Conservation (phyloP, 2,888 invertebrate species). For the Ennomos quercinarius region DNA sequence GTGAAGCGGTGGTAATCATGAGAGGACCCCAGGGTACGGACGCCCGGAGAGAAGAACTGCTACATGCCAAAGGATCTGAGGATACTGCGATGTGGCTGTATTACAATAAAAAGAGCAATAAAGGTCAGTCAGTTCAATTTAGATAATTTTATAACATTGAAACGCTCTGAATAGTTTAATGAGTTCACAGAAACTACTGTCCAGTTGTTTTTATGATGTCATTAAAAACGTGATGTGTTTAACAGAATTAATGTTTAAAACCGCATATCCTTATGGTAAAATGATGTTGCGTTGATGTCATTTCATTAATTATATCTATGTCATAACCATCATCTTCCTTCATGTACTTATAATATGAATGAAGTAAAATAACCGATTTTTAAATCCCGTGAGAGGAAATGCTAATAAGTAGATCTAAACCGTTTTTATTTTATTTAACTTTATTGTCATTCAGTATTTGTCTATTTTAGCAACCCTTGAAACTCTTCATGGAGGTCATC, state of each 20-base stretch:
- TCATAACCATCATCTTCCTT: no score
- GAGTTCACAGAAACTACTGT: neutral
- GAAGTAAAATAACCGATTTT: no score
- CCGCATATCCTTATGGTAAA: no score
- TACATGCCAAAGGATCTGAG: constrained; percentile 65
- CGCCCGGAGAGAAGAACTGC: constrained; percentile 62
- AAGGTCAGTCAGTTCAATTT: constrained; percentile 57
- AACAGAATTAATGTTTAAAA: no score
- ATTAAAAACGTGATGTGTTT: constrained; percentile 1
- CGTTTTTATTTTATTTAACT: no score
- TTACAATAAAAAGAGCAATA: constrained; percentile 69
- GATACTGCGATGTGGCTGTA: constrained; percentile 68
- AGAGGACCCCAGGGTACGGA: constrained; percentile 62
- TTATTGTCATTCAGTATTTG: neutral
- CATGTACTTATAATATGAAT: no score
- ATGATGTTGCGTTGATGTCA: no score
- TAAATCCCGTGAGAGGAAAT: no score
- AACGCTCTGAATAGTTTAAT: no score
- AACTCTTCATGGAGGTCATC: constrained; percentile 84
- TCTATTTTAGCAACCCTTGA: constrained; percentile 86
- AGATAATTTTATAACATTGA: neutral
- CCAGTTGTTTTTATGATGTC: constrained; percentile 5
- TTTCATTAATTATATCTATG: no score
- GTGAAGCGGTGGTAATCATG: constrained; percentile 68
- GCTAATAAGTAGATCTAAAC: no score